Percentiles rank a stretch among this genome's conserved stretches.
Evolutionary conservation across 1,140 invertebrate genomes (phyloP).

Genomic region (Drosophila aff.): DNA sequence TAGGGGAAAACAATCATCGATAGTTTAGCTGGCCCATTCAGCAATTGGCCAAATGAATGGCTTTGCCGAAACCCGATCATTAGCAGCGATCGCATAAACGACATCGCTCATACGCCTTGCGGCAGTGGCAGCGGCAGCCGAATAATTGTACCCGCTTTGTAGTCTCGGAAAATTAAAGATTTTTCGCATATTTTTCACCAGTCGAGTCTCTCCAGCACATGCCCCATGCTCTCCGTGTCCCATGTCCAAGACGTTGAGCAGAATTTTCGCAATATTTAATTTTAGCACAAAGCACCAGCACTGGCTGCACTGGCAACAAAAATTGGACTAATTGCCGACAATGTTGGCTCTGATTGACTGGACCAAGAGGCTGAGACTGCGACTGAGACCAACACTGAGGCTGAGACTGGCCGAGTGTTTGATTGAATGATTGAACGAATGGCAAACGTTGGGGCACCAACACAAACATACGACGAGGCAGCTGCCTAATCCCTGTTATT

Average conservation of each 20-base stretch:
- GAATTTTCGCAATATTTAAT: slow-evolving; percentile 84
- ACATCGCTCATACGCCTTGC: slow-evolving; percentile 72
- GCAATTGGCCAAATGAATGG: slow-evolving; percentile 53
- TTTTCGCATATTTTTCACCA: slow-evolving; percentile 74
- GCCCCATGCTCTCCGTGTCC: slow-evolving; percentile 55
- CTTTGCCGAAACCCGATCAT: slow-evolving; percentile 63
- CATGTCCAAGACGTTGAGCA: slow-evolving; percentile 63
- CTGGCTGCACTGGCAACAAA: slow-evolving; percentile 48
- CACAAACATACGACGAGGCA: slow-evolving; percentile 44
- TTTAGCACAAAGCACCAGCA: slow-evolving; percentile 61
- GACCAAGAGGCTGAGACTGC: slow-evolving; percentile 46
- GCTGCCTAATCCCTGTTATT: slow-evolving; percentile 79
- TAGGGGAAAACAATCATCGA: slow-evolving; percentile 53
- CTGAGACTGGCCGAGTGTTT: slow-evolving; percentile 50
- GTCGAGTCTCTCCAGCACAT: slow-evolving; percentile 51
- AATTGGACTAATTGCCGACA: slow-evolving; percentile 82
- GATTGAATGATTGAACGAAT: slow-evolving; percentile 82
- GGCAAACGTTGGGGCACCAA: slow-evolving; percentile 54
- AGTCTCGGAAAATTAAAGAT: slow-evolving; percentile 72
- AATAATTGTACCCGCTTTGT: slow-evolving; percentile 72
- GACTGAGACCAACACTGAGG: slow-evolving; percentile 16
- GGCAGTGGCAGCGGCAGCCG: slow-evolving; percentile 31
- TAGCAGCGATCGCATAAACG: slow-evolving; percentile 62
- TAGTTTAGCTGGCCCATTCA: slow-evolving; percentile 43
- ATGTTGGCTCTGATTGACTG: slow-evolving; percentile 74